A percentile compares a stretch with the other conserved stretches of the same genome.
Conservation (phyloP, 1,140 invertebrate genomes). For the Nomia melanderi region DNA sequence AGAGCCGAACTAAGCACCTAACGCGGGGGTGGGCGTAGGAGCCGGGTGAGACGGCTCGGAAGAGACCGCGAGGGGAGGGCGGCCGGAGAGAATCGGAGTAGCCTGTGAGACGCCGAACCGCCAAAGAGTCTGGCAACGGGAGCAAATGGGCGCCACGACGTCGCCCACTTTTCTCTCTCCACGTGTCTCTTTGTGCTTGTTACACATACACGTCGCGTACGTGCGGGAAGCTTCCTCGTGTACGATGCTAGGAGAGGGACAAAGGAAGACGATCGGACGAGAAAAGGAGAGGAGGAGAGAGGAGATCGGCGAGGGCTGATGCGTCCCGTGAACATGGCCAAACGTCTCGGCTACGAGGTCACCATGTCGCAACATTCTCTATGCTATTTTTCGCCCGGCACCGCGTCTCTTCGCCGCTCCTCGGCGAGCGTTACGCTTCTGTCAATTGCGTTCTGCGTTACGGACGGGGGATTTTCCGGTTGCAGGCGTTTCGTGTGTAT, state of each 20-base stretch:
- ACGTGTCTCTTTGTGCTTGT: too few species aligned
- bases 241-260: background rate
- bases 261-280: background rate
- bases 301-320: conserved; percentile 15
- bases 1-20: background rate
- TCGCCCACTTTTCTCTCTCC: conserved; percentile 59
- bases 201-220: background rate
- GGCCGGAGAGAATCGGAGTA: conserved; percentile 44
- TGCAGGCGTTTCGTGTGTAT: too few species aligned
- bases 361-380: conserved; percentile 54
- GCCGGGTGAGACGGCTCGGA: too few species aligned
- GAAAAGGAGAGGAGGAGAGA: too few species aligned
- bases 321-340: conserved; percentile 43
- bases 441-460: background rate
- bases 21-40: too few species aligned
- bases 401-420: conserved; percentile 3
- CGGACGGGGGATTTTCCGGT: too few species aligned
- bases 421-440: background rate
- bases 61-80: background rate
- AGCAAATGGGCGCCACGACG: conserved; percentile 70
- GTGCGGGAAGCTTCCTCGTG: conserved; percentile 6
- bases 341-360: conserved; percentile 60
- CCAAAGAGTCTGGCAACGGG: conserved; percentile 75
- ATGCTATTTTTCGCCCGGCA: conserved; percentile 56
- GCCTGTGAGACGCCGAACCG: conserved; percentile 71